Base-by-base conservation (phyloP, 1,140 invertebrate species). In the Cepaea nemoralis region DNA sequence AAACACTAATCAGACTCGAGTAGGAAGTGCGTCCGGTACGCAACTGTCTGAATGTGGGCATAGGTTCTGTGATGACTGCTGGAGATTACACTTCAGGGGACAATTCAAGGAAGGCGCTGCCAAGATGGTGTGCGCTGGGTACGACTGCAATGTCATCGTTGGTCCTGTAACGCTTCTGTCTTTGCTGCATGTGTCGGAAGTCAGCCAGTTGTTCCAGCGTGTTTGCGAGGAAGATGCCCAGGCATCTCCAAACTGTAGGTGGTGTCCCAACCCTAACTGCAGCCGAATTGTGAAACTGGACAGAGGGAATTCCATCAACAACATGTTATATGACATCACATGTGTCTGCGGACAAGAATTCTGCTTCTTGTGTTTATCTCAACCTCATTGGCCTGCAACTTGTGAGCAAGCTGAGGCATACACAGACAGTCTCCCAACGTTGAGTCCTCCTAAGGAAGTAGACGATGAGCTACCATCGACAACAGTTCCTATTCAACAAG, bases 51-150 rank as follows among this genome's bases (percentile, higher is more conserved):
- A 76, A 24, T 88, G 87, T 71, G 81, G 83, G 35, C 87, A 88
- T 71, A 84, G 83, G 83, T 87, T 88, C 71, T 88, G 87, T 81
- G 80, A 86, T 76, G 42, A n/a, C 0, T 88, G 87, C 73, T 88
- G 85, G 87, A 77, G 73, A 42, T 71, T 81, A 2, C 86, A 88
- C 75, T 55, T 85, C 24, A 40, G 59, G n/a, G 67, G 76, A 1
- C 39, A 77, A 69, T 75, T 81, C 8, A 35, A 37, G 31, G 67
- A 75, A 1, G 81, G 81, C 0, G 79, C 63, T 16, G 16, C 27
- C 10, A 67, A 67, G 8, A 37, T 80, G 39, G 35, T 27, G 35
- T 88, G 86, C 40, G 86, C 87, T 0, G 85, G 87, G 48, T 86
- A 81, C 69, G 63, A 83, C 3, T 88, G 87, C 50, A 19, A 79